Conservation (phyloP, 2,888 invertebrate species). For the Ommatoiulus sabulosus region DNA sequence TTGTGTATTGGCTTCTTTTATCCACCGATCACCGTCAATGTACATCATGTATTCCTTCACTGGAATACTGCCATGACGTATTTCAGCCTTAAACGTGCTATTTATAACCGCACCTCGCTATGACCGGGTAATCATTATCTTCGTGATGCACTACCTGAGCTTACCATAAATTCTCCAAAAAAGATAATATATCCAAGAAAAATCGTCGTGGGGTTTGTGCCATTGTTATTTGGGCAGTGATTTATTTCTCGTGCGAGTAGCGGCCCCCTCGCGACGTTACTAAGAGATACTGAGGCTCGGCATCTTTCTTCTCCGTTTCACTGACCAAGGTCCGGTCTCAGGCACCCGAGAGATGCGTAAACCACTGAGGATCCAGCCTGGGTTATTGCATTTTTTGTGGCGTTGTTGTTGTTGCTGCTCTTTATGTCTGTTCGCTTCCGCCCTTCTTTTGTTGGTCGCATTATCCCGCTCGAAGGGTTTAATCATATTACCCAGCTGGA, state of each 20-base stretch:
- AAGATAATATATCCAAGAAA: not conserved
- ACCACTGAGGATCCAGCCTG: not conserved
- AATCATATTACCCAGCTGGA: conserved; percentile 34
- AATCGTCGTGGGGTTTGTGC: not conserved
- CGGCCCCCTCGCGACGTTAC: not conserved
- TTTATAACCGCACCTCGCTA: not conserved
- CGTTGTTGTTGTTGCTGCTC: conserved; percentile 12
- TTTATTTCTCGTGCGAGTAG: not conserved
- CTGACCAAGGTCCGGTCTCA: conserved; percentile 12
- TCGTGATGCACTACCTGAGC: not conserved
- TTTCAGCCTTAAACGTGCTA: not conserved
- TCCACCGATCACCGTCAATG: too few relatives aligned
- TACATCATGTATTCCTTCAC: not conserved
- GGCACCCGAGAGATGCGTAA: not conserved
- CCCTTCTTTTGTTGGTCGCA: conserved; percentile 18
- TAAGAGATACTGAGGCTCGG: not conserved
- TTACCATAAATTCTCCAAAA: not conserved
- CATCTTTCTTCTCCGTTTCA: not conserved
- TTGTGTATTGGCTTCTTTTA: too few relatives aligned
- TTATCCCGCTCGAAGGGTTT: conserved; percentile 34
- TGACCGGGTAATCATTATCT: not conserved
- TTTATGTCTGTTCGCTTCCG: not conserved
- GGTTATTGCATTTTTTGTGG: conserved; percentile 12
- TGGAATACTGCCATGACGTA: not conserved
- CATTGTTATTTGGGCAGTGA: not conserved